Conservation (phyloP, 2,888 invertebrate species). For the Papilio protenor region DNA sequence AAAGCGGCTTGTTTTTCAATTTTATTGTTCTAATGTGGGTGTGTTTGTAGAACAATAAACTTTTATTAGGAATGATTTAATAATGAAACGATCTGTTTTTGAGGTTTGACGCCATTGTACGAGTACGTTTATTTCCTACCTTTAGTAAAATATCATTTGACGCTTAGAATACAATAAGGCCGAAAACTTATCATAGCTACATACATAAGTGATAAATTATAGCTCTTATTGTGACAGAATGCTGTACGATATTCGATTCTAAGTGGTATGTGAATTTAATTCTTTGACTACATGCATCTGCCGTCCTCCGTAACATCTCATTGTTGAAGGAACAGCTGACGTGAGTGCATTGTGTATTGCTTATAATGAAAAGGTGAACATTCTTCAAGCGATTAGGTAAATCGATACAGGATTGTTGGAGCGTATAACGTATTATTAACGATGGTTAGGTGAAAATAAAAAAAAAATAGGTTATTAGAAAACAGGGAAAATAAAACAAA, state of each 20-base stretch:
- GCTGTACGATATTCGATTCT: neutral
- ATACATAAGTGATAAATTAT: neutral
- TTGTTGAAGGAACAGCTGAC: conserved; percentile 56
- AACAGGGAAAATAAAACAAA: no score
- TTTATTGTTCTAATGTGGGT: conserved; percentile 20
- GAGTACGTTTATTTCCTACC: neutral
- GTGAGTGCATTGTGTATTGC: conserved; percentile 36
- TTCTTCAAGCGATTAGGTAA: conserved; percentile 41
- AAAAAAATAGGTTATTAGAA: neutral
- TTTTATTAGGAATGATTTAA: conserved; percentile 36
- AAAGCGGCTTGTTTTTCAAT: conserved; percentile 7
- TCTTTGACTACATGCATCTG: conserved; percentile 54
- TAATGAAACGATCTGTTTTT: conserved; percentile 51
- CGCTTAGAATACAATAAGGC: neutral
- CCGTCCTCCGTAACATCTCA: conserved; percentile 49
- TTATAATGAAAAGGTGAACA: conserved; percentile 35
- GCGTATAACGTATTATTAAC: neutral
- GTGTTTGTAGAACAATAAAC: conserved; percentile 25
- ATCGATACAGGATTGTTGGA: conserved; percentile 10
- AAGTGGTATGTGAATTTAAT: neutral
- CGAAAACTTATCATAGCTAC: neutral
- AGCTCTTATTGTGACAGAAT: neutral
- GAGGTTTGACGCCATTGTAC: conserved; percentile 45
- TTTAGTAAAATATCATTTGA: neutral
- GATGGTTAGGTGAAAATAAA: neutral